Evolutionary conservation across 2,797 vertebrate species (phyloP), one percentile per base, ranked within the genome.

Genomic region (Melanotaenia trifasciata): DNA sequence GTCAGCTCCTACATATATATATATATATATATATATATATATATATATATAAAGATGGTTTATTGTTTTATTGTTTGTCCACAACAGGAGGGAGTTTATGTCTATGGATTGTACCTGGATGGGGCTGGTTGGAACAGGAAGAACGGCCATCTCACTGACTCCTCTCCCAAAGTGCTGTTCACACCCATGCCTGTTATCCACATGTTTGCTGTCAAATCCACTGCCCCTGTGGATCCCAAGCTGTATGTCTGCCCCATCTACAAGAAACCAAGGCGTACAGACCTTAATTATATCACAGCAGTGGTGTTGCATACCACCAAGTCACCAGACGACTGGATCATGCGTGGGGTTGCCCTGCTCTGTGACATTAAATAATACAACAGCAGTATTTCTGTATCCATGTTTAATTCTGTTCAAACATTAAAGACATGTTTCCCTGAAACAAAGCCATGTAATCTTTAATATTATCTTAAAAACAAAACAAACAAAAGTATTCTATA

Each of bases 161-260:
- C 96, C 16, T 90, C 93, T 7, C 92, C 95, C 58, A 96, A 96
- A 90, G 90, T 95, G 76, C 94, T 96, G 65, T 96, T 96, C 82
- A 90, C 86, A 0, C 84, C 92, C 35, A 76, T 96, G 66, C 96
- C 96, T 0, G 94, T 96, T 61, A 86, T 96, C 56, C 95, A 96
- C 61, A 90, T 96, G 74, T 96, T 92, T 66, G 95, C 96, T 22
- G 70, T 96, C 38, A 95, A 95, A 70, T 95, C 94, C 76, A 94
- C 84, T 0, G 81, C 75, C 0, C 90, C 94, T 33, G 85, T 89
- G 53, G 95, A 96, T 80, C 78, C 94, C 20, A 94, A 87, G 77
- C 89, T 95, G 14, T 96, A 96, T 0, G 83, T 95, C 74, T 96
- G 96, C 51, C 95, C 95, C 2, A 81, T 97, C 81, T 97, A 97